Evolutionary conservation across 2,797 vertebrate genomes (phyloP).

Genomic region (Bovichtus variegatus): DNA sequence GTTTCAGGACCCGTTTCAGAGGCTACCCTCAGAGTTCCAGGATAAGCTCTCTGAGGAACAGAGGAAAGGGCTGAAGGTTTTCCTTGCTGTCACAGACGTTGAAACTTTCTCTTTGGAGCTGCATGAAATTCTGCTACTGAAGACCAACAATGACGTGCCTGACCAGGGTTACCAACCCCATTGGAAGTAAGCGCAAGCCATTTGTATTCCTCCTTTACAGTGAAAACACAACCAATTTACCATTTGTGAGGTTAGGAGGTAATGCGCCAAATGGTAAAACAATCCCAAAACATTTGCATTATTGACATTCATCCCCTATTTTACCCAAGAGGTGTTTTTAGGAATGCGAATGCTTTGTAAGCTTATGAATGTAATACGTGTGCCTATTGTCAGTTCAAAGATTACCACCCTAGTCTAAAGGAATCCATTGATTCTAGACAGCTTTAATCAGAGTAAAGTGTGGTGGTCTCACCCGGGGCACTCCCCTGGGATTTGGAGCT

Average conservation of each 20-base stretch:
- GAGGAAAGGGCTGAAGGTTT: slow-evolving; percentile 65
- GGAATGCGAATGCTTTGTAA: neutral
- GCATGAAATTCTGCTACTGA: slow-evolving; percentile 84
- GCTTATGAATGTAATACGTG: slow-evolving; percentile 31
- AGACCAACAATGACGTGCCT: slow-evolving; percentile 54
- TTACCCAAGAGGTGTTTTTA: neutral
- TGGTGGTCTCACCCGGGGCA: slow-evolving; percentile 51
- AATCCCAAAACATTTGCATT: neutral
- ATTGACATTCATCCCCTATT: neutral
- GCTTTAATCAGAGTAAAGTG: slow-evolving; percentile 73
- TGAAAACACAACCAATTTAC: slow-evolving; percentile 27
- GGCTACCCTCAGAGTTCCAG: slow-evolving; percentile 65
- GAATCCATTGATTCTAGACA: slow-evolving; percentile 60
- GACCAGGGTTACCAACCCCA: slow-evolving; percentile 63
- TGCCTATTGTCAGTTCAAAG: slow-evolving; percentile 48
- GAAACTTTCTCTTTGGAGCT: slow-evolving; percentile 80
- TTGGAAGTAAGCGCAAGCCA: slow-evolving; percentile 80
- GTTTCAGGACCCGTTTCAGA: slow-evolving; percentile 81
- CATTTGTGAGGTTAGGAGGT: slow-evolving; percentile 33
- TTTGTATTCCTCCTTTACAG: neutral
- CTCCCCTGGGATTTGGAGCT: slow-evolving; percentile 63
- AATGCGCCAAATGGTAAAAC: slow-evolving; percentile 44
- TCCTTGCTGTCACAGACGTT: slow-evolving; percentile 76
- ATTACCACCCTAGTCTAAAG: slow-evolving; percentile 53
- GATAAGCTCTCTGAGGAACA: slow-evolving; percentile 63